A percentile compares a stretch with the other conserved stretches of the same genome.
Conservation (phyloP, 2,113 vertebrate species). For the Calypte anna region DNA sequence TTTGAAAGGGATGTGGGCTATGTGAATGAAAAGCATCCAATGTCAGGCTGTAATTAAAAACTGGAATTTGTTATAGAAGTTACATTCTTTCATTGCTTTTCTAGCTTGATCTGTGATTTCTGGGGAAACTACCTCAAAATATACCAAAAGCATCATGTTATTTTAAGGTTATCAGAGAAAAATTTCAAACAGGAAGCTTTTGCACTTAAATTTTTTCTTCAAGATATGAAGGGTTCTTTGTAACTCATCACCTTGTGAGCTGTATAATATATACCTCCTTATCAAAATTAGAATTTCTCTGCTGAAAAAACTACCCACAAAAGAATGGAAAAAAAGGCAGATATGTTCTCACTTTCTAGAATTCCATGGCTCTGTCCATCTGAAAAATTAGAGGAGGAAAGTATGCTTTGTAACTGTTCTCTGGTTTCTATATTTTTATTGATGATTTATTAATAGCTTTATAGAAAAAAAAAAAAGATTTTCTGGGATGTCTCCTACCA, state of each 20-base stretch:
- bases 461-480: neutral
- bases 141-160: neutral
- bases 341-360: neutral
- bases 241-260: neutral
- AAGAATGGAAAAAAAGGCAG: neutral
- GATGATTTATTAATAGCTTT: neutral
- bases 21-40: neutral
- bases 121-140: neutral
- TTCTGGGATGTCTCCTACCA: neutral
- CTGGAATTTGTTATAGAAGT: neutral
- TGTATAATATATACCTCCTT: neutral
- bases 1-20: neutral
- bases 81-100: neutral
- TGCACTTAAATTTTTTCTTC: neutral
- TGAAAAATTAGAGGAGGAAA: neutral
- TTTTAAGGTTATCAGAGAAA: neutral
- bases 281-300: neutral
- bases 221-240: neutral
- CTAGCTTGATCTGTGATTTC: neutral
- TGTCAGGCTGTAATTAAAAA: neutral
- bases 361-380: neutral
- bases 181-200: neutral
- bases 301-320: neutral
- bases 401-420: neutral
- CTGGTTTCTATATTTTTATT: neutral